Conservation (phyloP, 2,888 invertebrate genomes). For the Cerceris ruficornis region DNA sequence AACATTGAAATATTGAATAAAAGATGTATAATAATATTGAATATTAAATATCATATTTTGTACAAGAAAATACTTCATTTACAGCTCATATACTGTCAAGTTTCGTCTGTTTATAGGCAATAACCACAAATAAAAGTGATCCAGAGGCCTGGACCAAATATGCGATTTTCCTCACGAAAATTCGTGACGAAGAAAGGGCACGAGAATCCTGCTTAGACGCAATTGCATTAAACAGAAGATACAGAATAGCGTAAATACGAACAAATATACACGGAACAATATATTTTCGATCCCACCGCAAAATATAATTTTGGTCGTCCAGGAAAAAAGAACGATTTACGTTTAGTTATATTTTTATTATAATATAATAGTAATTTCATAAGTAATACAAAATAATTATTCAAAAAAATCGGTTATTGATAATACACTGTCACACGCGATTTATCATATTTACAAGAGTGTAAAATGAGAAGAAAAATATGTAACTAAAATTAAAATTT, state of each 20-base stretch:
- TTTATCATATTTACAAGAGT: no score
- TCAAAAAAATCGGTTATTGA: no score
- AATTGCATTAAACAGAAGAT: slow-evolving; percentile 60
- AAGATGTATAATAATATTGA: no score
- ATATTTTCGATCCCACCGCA: no score
- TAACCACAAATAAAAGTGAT: slow-evolving; percentile 50
- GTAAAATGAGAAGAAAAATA: not conserved
- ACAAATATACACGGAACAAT: no score
- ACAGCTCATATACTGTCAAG: no score
- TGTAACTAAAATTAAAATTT: not conserved
- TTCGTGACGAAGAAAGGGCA: slow-evolving; percentile 63
- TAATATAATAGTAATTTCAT: not conserved
- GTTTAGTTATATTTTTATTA: not conserved
- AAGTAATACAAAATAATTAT: not conserved
- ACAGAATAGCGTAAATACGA: slow-evolving; percentile 67
- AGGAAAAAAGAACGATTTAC: not conserved
- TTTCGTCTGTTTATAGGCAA: slow-evolving; percentile 50
- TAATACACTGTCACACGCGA: no score
- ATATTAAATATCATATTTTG: not conserved
- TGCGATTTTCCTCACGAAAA: slow-evolving; percentile 65
- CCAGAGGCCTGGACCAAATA: slow-evolving; percentile 68
- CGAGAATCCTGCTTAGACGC: slow-evolving; percentile 69
- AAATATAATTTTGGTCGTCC: no score
- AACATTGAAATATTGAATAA: no score
- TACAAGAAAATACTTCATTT: not conserved